Evolutionary conservation across 2,888 invertebrate species (phyloP), one percentile per base, ranked within the genome.

Genomic region (Mongoloraphidia duomilia): DNA sequence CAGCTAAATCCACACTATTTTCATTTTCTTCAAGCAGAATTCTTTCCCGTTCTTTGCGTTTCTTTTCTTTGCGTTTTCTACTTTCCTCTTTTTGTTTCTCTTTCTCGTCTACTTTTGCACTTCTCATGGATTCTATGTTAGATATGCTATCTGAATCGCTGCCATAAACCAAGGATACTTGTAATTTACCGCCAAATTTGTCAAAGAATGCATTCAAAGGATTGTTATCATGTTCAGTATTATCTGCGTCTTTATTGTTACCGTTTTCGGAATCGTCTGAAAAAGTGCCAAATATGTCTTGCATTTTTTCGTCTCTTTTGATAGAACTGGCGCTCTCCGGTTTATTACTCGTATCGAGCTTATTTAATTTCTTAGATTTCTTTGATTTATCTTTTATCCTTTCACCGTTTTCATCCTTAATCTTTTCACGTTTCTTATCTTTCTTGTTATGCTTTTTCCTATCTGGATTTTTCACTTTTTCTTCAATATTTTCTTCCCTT

Each of bases 221-320:
- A 11, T 50, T 52, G 33, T 52, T 54, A 35, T 52, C 50, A 39
- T 46, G 52, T 43, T 60, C 54, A 2, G 14, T 46, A 14, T 53
- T 54, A 42, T 53, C 53, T 14, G 57, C 55, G 6, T 26, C 26
- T 34, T 57, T 51, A 14, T 62, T 65, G 58, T 64, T 63, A 36
- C 53, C 51, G 10, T 63, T 64, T 55, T 71, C 72, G 2, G 72
- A 72, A 54, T 80, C 79, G 57, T 89, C 90, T 1, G 90, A 88
- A 52, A 89, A 71, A 10, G 88, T 85, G 0, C 89, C 90, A 66
- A 90, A 90, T 52, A 90, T 89, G 57, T 87, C 88, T 64, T 89
- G 87, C 83, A 89, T 85, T 66, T 87, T 84, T 33, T 80, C 86
- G 56, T 84, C 84, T 52, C 84, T 79, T 58, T 82, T 79, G 1